Conservation (phyloP, 2,888 invertebrate species). For the Tetanocera ferruginea region DNA sequence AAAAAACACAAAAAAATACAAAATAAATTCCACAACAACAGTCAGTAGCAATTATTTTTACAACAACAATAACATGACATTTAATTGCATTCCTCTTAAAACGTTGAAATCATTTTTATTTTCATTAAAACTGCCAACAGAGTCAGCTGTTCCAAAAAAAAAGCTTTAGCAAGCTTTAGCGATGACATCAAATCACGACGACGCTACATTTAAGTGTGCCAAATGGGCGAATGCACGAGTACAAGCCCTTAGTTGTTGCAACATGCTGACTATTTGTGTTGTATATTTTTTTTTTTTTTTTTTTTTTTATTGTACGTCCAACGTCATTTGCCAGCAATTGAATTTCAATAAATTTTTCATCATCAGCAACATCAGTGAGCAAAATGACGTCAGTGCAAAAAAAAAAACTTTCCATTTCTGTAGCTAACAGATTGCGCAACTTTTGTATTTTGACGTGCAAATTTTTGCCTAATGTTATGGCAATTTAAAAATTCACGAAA, state of each 20-base stretch:
- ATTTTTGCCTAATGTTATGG: too few species aligned
- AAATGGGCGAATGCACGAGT: not conserved
- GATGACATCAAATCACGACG: not conserved
- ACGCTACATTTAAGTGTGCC: not conserved
- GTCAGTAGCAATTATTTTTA: not conserved
- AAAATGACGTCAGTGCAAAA: too few species aligned
- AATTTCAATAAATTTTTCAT: too few species aligned
- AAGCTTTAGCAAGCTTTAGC: not conserved
- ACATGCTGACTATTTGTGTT: not conserved
- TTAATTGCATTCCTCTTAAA: constrained; percentile 30
- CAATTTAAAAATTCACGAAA: too few species aligned
- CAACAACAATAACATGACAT: constrained; percentile 19
- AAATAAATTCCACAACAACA: not conserved
- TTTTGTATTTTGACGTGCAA: too few species aligned
- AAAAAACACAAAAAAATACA: not conserved
- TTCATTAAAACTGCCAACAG: not conserved
- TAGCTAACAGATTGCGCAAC: too few species aligned
- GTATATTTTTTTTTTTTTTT: not conserved
- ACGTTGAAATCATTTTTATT: constrained; percentile 25
- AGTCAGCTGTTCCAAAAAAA: not conserved
- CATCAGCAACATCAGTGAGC: too few species aligned
- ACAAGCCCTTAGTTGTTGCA: not conserved
- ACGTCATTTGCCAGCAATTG: not conserved
- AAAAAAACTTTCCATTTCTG: too few species aligned
- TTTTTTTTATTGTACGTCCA: too few species aligned